These are phyloP conservation scores for Standfussiana lucernea DNA, from an alignment of 2,888 invertebrate species.

Conservation along the genomic window DNA sequence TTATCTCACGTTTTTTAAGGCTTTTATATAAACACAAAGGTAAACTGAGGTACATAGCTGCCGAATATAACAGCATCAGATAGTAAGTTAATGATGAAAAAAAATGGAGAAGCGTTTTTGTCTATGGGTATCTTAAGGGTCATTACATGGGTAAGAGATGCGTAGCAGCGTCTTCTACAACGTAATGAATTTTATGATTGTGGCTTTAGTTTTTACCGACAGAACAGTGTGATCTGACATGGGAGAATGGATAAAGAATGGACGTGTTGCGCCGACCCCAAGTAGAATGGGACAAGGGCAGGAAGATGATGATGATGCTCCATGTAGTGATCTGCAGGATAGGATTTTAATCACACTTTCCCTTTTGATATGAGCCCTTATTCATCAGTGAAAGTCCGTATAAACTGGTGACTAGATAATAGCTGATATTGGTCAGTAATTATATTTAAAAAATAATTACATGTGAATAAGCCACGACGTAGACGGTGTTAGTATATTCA, in stretches of 20 bases:
- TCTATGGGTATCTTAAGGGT: background rate
- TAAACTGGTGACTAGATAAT: background rate
- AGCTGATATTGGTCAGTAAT: background rate
- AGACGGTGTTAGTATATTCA: background rate
- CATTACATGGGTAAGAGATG: too few species aligned
- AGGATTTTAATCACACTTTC: background rate
- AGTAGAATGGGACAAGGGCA: too few species aligned
- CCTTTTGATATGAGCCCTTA: background rate
- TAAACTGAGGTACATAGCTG: background rate
- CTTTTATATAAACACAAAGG: background rate
- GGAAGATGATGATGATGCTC: background rate
- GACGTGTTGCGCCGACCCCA: too few species aligned
- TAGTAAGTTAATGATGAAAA: background rate
- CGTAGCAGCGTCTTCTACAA: too few species aligned
- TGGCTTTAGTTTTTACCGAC: too few species aligned
- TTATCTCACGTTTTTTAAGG: constrained; percentile 5
- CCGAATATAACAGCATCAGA: background rate
- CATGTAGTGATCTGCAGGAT: background rate
- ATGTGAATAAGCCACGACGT: background rate
- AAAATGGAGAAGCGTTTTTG: background rate
- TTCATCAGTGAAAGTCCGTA: background rate
- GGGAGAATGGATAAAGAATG: too few species aligned
- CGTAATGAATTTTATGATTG: too few species aligned
- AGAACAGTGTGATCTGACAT: too few species aligned
- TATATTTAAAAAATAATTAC: too few species aligned